phyloP scores from a whole-genome alignment of 2,797 vertebrate genomes.

The Artibeus lituratus region DNA sequence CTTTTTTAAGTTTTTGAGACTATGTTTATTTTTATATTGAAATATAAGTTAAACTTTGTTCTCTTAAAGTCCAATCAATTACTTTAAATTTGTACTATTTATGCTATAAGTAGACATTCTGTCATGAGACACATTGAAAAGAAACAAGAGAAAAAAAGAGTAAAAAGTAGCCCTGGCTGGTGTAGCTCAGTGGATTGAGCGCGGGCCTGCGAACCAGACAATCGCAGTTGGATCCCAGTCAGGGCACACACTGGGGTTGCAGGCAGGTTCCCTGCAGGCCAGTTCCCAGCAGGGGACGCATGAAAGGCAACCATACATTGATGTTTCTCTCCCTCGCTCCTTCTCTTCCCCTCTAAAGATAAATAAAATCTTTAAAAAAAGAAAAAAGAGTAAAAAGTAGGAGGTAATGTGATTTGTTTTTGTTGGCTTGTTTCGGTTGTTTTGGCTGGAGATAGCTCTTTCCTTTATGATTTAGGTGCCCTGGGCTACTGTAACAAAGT shows the following conservation, averaged over 20 bases:
- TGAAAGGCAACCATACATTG: no score
- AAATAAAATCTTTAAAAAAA: no score
- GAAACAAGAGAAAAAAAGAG: neutral
- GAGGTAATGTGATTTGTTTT: neutral
- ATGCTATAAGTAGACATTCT: neutral
- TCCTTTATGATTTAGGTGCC: neutral
- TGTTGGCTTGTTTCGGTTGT: neutral
- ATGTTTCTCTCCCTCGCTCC: no score
- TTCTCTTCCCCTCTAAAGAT: no score
- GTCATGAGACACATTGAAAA: neutral
- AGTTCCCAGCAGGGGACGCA: no score
- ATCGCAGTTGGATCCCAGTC: no score
- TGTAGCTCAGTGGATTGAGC: no score
- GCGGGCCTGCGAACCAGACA: no score
- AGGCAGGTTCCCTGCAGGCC: no score
- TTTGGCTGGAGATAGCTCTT: neutral
- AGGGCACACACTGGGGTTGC: no score
- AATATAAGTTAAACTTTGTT: neutral
- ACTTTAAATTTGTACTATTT: neutral
- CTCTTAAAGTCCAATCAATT: neutral
- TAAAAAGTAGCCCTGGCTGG: neutral
- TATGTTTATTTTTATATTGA: neutral
- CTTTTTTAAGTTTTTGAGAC: neutral
- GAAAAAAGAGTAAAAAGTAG: neutral
- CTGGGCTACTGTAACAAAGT: neutral